Percentiles rank a stretch among this genome's conserved stretches.
Conservation (phyloP, 92 coral and sea anemone genomes). For the Parazoanthus swiftii region DNA sequence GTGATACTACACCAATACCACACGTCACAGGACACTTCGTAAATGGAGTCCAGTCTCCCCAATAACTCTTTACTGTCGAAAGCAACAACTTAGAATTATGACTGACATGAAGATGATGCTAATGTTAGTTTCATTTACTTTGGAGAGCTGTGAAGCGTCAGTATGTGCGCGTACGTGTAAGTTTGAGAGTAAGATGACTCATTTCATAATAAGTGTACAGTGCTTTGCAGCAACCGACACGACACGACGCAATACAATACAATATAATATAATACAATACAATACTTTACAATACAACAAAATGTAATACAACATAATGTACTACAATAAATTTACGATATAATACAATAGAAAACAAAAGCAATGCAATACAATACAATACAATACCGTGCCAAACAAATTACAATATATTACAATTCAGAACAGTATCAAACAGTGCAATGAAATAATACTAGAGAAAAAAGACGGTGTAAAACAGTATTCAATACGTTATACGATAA, state of each 20-base stretch:
- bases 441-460: too few species aligned
- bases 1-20: slow-evolving; percentile 15
- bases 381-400: not conserved
- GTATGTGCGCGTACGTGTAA: too few species aligned
- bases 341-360: not conserved
- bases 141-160: not conserved
- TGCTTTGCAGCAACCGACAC: not conserved
- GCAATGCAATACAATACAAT: not conserved
- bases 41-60: slow-evolving; percentile 7
- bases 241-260: not conserved
- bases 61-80: not conserved
- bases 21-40: slow-evolving; percentile 14
- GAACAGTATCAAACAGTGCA: too few species aligned
- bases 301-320: not conserved
- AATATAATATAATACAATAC: not conserved
- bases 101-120: not conserved
- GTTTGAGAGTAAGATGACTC: too few species aligned
- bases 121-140: not conserved
- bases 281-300: not conserved
- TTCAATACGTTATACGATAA: too few species aligned
- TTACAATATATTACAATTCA: too few species aligned
- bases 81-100: not conserved
- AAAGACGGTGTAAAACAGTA: too few species aligned
- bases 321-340: too few species aligned
- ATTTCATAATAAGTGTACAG: not conserved